These are phyloP conservation scores for Aphaenogaster rudis DNA, from an alignment of 1,140 invertebrate species.

Conservation along the genomic window DNA sequence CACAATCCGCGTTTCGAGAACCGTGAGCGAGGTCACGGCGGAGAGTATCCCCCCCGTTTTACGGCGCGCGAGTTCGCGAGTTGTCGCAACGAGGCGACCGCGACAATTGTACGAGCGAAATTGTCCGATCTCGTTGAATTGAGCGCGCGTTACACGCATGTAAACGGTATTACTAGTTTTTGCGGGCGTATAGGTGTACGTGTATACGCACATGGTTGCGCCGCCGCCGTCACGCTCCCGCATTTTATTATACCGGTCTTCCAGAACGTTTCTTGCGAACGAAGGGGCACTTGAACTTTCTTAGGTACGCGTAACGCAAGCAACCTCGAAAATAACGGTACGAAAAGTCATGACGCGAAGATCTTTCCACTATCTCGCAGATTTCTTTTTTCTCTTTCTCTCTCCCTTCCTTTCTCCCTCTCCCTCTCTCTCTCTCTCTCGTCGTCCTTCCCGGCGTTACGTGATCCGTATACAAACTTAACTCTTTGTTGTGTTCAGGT, in stretches of 20 bases:
- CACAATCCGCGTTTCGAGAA: not conserved
- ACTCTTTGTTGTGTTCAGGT: not conserved
- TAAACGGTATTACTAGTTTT: conserved; percentile 53
- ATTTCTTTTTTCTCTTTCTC: not conserved
- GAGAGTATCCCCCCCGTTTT: not conserved
- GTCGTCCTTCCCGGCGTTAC: conserved; percentile 10
- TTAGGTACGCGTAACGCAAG: conserved; percentile 33
- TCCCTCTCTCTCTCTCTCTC: not conserved
- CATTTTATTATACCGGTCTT: conserved; percentile 71
- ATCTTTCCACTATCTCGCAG: not conserved
- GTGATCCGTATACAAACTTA: conserved; percentile 29
- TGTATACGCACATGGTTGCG: not conserved
- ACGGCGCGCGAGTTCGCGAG: not conserved
- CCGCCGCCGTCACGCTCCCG: conserved; percentile 19
- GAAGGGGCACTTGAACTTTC: conserved; percentile 62
- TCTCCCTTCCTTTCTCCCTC: too few species aligned
- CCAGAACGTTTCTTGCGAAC: conserved; percentile 49
- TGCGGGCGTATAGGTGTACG: not conserved
- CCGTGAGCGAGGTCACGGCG: not conserved
- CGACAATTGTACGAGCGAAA: conserved; percentile 22
- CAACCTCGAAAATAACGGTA: conserved; percentile 47
- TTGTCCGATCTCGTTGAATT: conserved; percentile 31
- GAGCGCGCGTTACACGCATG: conserved; percentile 21
- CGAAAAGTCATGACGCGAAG: conserved; percentile 4
- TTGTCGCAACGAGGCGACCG: not conserved